Percentiles rank a stretch among this genome's conserved stretches.
These are phyloP conservation scores for Naja naja DNA, from an alignment of 2,113 vertebrate genomes.

Conservation along the genomic window DNA sequence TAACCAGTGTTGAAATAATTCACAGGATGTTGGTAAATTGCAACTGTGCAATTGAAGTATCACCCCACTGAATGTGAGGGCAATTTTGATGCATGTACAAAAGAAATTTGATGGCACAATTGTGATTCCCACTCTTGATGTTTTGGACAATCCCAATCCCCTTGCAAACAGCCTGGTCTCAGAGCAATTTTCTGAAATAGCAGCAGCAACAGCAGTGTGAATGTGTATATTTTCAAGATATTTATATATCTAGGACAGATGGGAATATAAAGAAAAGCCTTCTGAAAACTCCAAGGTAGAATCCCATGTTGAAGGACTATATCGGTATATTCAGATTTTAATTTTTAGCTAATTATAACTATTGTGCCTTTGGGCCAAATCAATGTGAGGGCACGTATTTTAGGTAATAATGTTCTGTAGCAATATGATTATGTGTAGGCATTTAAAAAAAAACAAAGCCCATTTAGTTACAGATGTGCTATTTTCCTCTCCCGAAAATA, in stretches of 20 bases:
- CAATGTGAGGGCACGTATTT: not conserved
- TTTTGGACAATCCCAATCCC: not conserved
- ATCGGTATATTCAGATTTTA: not conserved
- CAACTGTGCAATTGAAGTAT: not conserved
- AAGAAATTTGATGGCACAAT: not conserved
- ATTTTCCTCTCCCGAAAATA: not conserved
- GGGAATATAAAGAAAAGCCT: not conserved
- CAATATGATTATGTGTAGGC: not conserved
- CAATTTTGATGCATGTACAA: not conserved
- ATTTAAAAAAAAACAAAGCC: not conserved
- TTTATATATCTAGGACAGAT: not conserved
- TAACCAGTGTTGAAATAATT: conserved; percentile 63
- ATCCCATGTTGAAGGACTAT: not conserved
- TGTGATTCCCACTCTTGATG: not conserved
- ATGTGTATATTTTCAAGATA: not conserved
- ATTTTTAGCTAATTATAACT: not conserved
- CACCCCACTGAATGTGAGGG: not conserved
- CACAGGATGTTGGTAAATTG: conserved; percentile 14
- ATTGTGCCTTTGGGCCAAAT: not conserved
- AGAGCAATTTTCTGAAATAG: conserved; percentile 23
- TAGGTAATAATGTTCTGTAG: not conserved
- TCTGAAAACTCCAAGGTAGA: not conserved
- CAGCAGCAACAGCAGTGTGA: conserved; percentile 2
- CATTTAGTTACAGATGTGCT: not conserved
- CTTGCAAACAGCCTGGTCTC: not conserved